phyloP scores from a whole-genome alignment of 2,888 invertebrate species.

The Ophion obscuratus region DNA sequence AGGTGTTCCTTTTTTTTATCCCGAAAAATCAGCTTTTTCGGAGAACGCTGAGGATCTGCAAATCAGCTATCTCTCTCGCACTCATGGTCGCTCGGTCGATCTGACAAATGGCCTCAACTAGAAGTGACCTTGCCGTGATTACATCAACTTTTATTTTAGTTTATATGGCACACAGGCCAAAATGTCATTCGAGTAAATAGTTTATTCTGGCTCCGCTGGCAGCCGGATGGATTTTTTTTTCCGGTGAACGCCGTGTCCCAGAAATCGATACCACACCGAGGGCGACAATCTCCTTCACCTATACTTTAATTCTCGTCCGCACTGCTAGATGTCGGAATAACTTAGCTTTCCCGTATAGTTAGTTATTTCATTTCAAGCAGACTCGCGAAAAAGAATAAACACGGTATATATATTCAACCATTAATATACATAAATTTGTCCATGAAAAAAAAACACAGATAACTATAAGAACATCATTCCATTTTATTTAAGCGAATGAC shows the following conservation, averaged over 20 bases:
- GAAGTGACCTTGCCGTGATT: no score
- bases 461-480: slow-evolving; percentile 53
- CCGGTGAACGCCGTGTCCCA: neutral
- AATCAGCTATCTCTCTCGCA: no score
- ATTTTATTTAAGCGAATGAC: slow-evolving; percentile 56
- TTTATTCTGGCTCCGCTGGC: neutral
- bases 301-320: slow-evolving; percentile 3
- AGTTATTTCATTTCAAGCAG: neutral
- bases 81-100: no score
- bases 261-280: neutral
- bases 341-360: neutral
- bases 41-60: no score
- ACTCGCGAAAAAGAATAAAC: neutral
- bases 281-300: neutral
- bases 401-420: neutral
- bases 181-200: no score
- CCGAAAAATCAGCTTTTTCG: no score
- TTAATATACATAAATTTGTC: neutral
- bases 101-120: no score
- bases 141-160: no score
- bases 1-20: no score
- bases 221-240: neutral
- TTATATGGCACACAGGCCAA: no score
- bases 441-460: slow-evolving; percentile 39
- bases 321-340: neutral